phyloP scores from a whole-genome alignment of 2,888 invertebrate genomes.

The Pseudococcus viburni region DNA sequence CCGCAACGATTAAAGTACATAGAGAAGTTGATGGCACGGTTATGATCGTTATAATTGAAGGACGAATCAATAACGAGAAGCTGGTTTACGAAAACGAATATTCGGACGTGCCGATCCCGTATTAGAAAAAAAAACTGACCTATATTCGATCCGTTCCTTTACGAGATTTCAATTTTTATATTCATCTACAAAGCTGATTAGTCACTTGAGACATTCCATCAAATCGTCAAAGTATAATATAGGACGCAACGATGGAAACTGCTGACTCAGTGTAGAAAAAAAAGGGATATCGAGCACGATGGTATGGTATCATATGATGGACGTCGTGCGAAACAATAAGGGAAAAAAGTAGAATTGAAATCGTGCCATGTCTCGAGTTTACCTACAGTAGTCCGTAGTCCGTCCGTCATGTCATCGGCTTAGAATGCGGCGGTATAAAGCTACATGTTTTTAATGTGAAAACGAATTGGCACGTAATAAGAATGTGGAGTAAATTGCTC shows the following conservation, averaged over 20 bases:
- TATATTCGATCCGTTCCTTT: background rate
- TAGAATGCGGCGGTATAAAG: background rate
- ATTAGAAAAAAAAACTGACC: conserved; percentile 9
- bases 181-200: background rate
- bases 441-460: background rate
- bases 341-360: conserved; percentile 7
- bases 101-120: background rate
- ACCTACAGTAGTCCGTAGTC: background rate
- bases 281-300: conserved; percentile 14
- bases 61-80: conserved; percentile 18
- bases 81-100: background rate
- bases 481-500: conserved; percentile 26
- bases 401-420: too few relatives aligned
- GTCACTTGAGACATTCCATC: conserved; percentile 8
- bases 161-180: background rate
- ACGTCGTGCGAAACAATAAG: background rate
- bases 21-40: conserved; percentile 22
- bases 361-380: background rate
- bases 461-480: conserved; percentile 5
- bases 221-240: background rate
- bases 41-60: conserved; percentile 17
- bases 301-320: background rate
- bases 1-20: background rate
- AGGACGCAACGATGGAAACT: background rate
- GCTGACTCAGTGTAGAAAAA: conserved; percentile 3